Evolutionary conservation across 1,140 invertebrate species (phyloP), one percentile per base, ranked within the genome.

Genomic region (Mylabris phalerata): DNA sequence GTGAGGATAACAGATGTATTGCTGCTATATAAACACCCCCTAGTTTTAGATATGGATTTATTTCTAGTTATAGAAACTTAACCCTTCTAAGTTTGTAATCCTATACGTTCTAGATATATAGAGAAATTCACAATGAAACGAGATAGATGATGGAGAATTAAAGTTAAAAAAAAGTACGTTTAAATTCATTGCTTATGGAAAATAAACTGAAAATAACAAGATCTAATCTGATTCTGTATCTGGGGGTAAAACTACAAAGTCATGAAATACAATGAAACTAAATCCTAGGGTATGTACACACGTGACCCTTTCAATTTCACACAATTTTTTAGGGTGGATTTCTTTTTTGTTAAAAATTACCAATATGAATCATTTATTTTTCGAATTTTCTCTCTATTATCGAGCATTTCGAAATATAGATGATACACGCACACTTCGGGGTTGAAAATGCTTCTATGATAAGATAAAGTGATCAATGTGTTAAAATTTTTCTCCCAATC

Each of bases 271-370:
- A 67, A 67, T 67, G 62, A 64, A 54, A 41, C 32, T 55, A 55
- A 66, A 62, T 44, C 57, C 52, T 48, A 55, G 32, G 32, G 32
- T 32, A 32, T 32, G 7, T 32, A 32, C 32, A 54, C 62, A 64
- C 64, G 59, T 58, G 66, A 67, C 66, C 61, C 65, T 63, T 67
- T 67, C 60, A 66, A 66, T 67, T 67, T 32, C 7, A 32, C 32
- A 32, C 32, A 32, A 5, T 5, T 32, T 32, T 65, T 65, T 61
- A 59, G 62, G 65, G 63, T 67, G 63, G 60, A 60, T 59, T 50
- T 44, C 43, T 55, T 49, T 49, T 32, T 32, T 32, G 32, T 32
- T 32, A 32, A 32, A 32, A 32, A 32, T 32, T 7, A 32, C 32
- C 32, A 55, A 66, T 59, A 67, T 67, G 62, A 64, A 55, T 61